These are phyloP conservation scores for Tonatia bakeri DNA, from an alignment of 2,113 vertebrate genomes.

Conservation along the genomic window DNA sequence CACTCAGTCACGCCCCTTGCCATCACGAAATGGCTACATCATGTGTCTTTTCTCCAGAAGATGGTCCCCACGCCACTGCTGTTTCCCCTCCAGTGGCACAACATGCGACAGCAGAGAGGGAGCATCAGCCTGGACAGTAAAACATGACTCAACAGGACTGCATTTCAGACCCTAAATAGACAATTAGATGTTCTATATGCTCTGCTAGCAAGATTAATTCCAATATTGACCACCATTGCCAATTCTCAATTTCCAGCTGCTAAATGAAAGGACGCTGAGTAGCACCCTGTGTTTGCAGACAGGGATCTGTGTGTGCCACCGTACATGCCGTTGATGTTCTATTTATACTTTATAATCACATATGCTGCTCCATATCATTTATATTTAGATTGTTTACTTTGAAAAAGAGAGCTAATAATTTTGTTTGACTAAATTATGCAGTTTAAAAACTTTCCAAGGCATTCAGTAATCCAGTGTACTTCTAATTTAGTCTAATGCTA, in stretches of 20 bases:
- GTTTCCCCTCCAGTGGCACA: not conserved
- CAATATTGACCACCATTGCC: not conserved
- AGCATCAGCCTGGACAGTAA: not conserved
- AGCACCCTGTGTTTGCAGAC: not conserved
- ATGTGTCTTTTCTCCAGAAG: not conserved
- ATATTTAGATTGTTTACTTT: constrained; percentile 22
- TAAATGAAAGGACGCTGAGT: constrained; percentile 31
- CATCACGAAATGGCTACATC: not conserved
- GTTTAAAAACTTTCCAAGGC: constrained; percentile 39
- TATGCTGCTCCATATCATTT: constrained; percentile 27
- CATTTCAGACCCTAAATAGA: constrained; percentile 3
- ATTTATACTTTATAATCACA: constrained; percentile 55
- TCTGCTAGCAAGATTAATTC: not conserved
- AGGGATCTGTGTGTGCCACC: not conserved
- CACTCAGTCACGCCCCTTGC: not conserved
- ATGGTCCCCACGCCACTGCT: not conserved
- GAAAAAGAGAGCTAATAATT: constrained; percentile 44
- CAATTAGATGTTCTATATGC: not conserved
- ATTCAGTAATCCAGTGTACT: constrained; percentile 34
- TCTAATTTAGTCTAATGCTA: constrained; percentile 40
- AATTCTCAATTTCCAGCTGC: constrained; percentile 32
- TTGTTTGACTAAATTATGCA: constrained; percentile 43
- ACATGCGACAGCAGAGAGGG: not conserved
- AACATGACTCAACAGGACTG: not conserved
- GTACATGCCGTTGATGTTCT: not conserved